These are phyloP conservation scores for Sinotaia quadrata DNA, from an alignment of 2,888 invertebrate species.

Conservation along the genomic window DNA sequence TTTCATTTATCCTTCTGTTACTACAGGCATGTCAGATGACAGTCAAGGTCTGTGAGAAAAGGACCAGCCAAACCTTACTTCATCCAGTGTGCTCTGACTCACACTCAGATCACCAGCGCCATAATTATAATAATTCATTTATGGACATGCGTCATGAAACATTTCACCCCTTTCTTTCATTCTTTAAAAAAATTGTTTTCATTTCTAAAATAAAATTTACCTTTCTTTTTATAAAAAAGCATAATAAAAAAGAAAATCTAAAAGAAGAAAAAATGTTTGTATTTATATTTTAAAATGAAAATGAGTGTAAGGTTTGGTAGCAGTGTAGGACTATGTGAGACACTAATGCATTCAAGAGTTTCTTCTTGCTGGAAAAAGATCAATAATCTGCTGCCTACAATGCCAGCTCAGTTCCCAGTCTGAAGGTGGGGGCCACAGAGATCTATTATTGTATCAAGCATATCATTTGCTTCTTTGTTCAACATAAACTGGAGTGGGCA, in stretches of 20 bases:
- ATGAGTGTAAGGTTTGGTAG: too few species aligned
- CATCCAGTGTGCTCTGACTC: conserved; percentile 18
- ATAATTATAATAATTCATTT: conserved; percentile 23
- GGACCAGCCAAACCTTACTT: neutral
- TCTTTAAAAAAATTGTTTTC: too few species aligned
- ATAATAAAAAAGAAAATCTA: too few species aligned
- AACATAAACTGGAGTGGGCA: too few species aligned
- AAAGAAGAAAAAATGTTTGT: too few species aligned
- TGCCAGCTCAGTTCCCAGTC: neutral
- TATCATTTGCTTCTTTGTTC: too few species aligned
- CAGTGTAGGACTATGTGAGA: too few species aligned
- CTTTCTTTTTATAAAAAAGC: too few species aligned
- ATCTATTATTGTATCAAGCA: too few species aligned
- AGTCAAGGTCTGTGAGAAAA: neutral
- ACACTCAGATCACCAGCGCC: conserved; percentile 1
- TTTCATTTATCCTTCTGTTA: conserved; percentile 3
- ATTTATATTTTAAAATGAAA: too few species aligned
- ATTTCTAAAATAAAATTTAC: too few species aligned
- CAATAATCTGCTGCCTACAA: neutral
- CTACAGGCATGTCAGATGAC: neutral
- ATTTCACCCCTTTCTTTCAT: neutral
- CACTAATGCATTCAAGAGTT: too few species aligned
- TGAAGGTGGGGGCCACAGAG: neutral
- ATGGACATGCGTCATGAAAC: neutral
- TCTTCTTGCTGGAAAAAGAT: neutral